Percentiles rank a stretch among this genome's conserved stretches.
Evolutionary conservation across 2,888 invertebrate genomes (phyloP).

Genomic region (Pasiphila rectangulata): DNA sequence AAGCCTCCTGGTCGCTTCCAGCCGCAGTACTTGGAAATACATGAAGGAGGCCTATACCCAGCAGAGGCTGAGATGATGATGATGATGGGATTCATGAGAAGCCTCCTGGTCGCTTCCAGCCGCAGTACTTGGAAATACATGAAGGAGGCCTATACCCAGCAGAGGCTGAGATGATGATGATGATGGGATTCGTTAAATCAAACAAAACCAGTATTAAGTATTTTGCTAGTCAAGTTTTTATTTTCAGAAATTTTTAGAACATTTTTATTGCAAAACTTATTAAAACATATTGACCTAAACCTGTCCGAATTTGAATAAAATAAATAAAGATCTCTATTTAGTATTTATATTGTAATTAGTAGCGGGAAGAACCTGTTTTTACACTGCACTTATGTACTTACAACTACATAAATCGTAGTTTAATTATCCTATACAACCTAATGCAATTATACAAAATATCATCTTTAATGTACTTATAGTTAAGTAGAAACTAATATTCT

Average conservation of each 20-base stretch:
- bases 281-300: slow-evolving; percentile 57
- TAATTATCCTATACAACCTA: slow-evolving; percentile 73
- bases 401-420: slow-evolving; percentile 55
- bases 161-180: no score
- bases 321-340: slow-evolving; percentile 62
- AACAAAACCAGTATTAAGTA: slow-evolving; percentile 21
- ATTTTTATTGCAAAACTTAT: slow-evolving; percentile 15
- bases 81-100: no score
- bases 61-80: no score
- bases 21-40: no score
- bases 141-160: no score
- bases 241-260: slow-evolving; percentile 52
- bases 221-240: slow-evolving; percentile 50
- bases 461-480: slow-evolving; percentile 67
- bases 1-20: no score
- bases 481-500: slow-evolving; percentile 65
- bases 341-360: slow-evolving; percentile 47
- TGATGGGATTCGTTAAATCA: no score
- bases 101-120: no score
- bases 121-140: no score
- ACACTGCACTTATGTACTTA: slow-evolving; percentile 61
- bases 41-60: no score
- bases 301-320: slow-evolving; percentile 63
- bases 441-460: slow-evolving; percentile 78
- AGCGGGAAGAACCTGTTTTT: slow-evolving; percentile 61